A percentile compares a stretch with the other conserved stretches of the same genome.
These are phyloP conservation scores for Myotis daubentonii DNA, from an alignment of 2,797 vertebrate genomes.

Conservation along the genomic window DNA sequence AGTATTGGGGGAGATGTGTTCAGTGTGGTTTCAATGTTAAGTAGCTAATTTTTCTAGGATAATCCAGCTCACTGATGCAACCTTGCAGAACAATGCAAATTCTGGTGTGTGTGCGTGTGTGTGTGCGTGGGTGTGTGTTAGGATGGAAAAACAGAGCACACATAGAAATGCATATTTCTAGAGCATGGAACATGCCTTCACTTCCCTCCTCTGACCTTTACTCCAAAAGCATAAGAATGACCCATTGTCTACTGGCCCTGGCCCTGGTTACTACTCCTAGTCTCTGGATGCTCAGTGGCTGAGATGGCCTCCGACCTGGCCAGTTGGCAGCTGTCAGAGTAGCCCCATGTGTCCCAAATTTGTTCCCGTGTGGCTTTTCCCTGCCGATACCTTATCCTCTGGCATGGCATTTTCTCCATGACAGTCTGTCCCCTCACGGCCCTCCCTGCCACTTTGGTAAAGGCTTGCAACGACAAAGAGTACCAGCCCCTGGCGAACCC, in stretches of 20 bases:
- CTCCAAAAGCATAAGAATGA: conserved; percentile 60
- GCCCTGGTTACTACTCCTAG: conserved; percentile 87
- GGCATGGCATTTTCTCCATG: conserved; percentile 90
- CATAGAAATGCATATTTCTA: conserved; percentile 25
- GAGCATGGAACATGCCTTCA: neutral
- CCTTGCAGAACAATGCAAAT: conserved; percentile 72
- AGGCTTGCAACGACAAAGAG: conserved; percentile 82
- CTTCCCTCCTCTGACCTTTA: conserved; percentile 66
- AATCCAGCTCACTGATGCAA: conserved; percentile 60
- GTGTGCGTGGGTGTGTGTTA: neutral
- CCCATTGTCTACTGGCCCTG: conserved; percentile 89
- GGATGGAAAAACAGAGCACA: neutral
- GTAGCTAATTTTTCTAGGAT: conserved; percentile 72
- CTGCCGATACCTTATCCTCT: conserved; percentile 85
- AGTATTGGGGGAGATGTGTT: conserved; percentile 66
- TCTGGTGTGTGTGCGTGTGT: neutral
- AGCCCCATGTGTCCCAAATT: conserved; percentile 77
- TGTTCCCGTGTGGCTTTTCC: conserved; percentile 83
- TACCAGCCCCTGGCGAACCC: conserved; percentile 82
- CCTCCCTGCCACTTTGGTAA: conserved; percentile 85
- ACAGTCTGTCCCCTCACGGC: conserved; percentile 89
- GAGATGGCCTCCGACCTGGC: conserved; percentile 82
- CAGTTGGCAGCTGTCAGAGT: conserved; percentile 85
- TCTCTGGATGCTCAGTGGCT: conserved; percentile 56
- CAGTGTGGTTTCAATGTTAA: conserved; percentile 75